Percentiles rank a stretch among this genome's conserved stretches.
These are phyloP conservation scores for Metaphire vulgaris DNA, from an alignment of 1,140 invertebrate genomes.

Conservation along the genomic window DNA sequence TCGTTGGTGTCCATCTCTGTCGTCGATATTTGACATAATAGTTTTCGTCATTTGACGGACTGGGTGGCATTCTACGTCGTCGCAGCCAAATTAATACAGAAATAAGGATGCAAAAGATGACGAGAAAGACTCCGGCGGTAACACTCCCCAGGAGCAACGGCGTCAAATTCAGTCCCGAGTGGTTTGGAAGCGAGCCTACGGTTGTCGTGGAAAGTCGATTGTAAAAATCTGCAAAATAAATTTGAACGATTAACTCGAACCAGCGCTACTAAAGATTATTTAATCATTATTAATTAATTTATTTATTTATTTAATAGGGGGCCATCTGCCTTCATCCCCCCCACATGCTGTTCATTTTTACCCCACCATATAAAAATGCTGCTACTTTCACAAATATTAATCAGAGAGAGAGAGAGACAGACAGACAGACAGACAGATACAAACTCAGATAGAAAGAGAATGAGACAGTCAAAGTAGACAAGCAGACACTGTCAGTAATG, in stretches of 20 bases:
- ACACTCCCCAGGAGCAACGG: background rate
- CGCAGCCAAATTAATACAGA: background rate
- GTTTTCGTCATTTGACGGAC: background rate
- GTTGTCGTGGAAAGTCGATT: background rate
- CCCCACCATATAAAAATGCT: background rate
- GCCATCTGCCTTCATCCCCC: background rate
- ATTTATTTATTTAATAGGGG: background rate
- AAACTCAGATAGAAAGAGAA: no score
- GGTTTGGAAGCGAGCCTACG: background rate
- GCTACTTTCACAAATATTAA: background rate
- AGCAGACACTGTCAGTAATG: no score
- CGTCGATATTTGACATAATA: background rate
- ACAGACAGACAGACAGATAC: no score
- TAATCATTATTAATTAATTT: background rate
- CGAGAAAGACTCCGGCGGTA: background rate
- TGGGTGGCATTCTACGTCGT: background rate
- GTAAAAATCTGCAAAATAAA: background rate
- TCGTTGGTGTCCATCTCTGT: background rate
- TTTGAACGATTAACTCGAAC: background rate
- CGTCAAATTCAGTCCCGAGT: background rate
- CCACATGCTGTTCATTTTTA: no score
- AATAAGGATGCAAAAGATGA: background rate
- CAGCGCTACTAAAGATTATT: background rate
- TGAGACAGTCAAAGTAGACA: no score
- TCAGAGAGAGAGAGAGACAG: background rate